Evolutionary conservation across 2,888 invertebrate genomes (phyloP).

Genomic region (Nephrocerus scutellatus): DNA sequence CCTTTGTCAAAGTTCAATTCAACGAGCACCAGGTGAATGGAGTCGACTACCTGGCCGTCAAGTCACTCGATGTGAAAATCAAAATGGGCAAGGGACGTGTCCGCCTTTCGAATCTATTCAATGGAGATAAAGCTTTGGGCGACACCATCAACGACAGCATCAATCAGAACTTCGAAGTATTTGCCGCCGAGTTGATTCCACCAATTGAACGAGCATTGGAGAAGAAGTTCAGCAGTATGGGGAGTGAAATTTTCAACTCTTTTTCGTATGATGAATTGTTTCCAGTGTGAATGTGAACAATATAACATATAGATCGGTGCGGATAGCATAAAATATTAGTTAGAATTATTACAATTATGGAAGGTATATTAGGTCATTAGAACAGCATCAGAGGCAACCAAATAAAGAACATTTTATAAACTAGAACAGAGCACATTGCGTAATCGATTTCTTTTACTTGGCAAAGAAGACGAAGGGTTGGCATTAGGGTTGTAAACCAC

Average conservation of each 20-base stretch:
- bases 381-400: too few species aligned
- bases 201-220: slow-evolving; percentile 60
- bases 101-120: slow-evolving; percentile 66
- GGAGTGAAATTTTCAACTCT: slow-evolving; percentile 55
- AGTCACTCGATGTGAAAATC: slow-evolving; percentile 60
- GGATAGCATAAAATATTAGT: too few species aligned
- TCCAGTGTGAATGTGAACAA: slow-evolving; percentile 48
- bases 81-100: slow-evolving; percentile 61
- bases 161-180: slow-evolving; percentile 59
- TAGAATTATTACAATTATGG: too few species aligned
- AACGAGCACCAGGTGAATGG: slow-evolving; percentile 52
- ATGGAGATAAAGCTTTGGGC: slow-evolving; percentile 62
- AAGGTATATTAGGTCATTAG: too few species aligned
- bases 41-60: slow-evolving; percentile 55
- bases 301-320: too few species aligned
- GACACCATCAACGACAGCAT: slow-evolving; percentile 60
- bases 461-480: too few species aligned
- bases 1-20: slow-evolving; percentile 56
- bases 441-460: too few species aligned
- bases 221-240: slow-evolving; percentile 52
- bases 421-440: too few species aligned
- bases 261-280: slow-evolving; percentile 54
- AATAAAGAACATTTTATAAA: too few species aligned
- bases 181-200: slow-evolving; percentile 63
- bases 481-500: too few species aligned